Conservation (phyloP, 2,888 invertebrate genomes). For the Microctonus hyperodae region DNA sequence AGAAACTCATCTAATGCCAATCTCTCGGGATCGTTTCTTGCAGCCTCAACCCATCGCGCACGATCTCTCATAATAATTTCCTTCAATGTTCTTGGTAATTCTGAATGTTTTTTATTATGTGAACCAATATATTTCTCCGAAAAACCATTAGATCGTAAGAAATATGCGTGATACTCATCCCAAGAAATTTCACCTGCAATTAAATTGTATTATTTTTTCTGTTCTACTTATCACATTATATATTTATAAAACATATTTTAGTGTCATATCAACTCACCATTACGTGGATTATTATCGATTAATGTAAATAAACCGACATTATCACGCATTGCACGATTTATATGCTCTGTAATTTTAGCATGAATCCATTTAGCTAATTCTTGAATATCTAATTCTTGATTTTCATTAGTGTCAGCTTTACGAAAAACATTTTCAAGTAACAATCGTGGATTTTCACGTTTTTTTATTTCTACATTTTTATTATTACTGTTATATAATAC, state of each 20-base stretch:
- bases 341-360: slow-evolving; percentile 73
- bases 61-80: slow-evolving; percentile 80
- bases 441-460: slow-evolving; percentile 44
- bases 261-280: slow-evolving; percentile 62
- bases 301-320: slow-evolving; percentile 73
- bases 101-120: slow-evolving; percentile 72
- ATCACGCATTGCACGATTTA: slow-evolving; percentile 71
- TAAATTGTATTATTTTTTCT: not conserved
- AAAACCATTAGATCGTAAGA: slow-evolving; percentile 74
- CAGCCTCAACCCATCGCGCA: slow-evolving; percentile 81
- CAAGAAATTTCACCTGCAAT: slow-evolving; percentile 72
- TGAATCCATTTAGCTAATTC: slow-evolving; percentile 75
- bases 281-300: slow-evolving; percentile 72
- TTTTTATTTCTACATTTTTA: slow-evolving; percentile 30
- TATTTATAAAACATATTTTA: not conserved
- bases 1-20: slow-evolving; percentile 80
- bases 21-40: slow-evolving; percentile 75
- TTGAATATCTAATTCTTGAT: slow-evolving; percentile 67
- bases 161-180: slow-evolving; percentile 82
- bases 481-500: slow-evolving; percentile 15
- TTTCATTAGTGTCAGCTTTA: slow-evolving; percentile 70
- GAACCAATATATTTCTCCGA: slow-evolving; percentile 70
- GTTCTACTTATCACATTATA: not conserved
- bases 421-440: slow-evolving; percentile 55
- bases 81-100: slow-evolving; percentile 70